phyloP scores from a whole-genome alignment of 1,140 invertebrate species.

The Drosophila trapezifrons region DNA sequence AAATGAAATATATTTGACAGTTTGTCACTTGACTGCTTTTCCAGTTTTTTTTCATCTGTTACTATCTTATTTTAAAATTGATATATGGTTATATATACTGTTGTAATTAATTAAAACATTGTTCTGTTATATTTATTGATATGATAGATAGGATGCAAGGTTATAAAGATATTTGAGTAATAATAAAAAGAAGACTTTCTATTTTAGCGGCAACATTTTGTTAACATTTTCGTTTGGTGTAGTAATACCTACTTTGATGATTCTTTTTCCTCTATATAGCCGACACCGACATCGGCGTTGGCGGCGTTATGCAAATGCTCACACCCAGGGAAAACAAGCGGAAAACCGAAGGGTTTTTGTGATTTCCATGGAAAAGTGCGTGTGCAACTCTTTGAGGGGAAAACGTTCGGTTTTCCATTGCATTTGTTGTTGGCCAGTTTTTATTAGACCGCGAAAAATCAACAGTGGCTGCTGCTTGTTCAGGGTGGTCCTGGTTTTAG shows the following conservation, averaged over 20 bases:
- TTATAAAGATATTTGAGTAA: no score
- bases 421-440: constrained; percentile 45
- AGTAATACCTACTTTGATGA: background rate
- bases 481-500: constrained; percentile 62
- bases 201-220: no score
- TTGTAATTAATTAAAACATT: no score
- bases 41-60: no score
- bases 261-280: background rate
- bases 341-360: constrained; percentile 64
- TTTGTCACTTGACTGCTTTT: background rate
- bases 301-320: constrained; percentile 62
- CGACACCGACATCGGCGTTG: constrained; percentile 14
- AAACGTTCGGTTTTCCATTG: constrained; percentile 29
- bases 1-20: constrained; percentile 2
- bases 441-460: constrained; percentile 82
- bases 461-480: constrained; percentile 69
- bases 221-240: background rate
- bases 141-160: no score
- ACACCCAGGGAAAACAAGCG: constrained; percentile 46
- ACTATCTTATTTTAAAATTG: background rate
- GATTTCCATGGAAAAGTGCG: constrained; percentile 75
- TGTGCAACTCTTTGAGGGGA: constrained; percentile 67
- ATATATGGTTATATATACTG: no score
- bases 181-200: background rate
- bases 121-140: no score